Evolutionary conservation across 2,888 invertebrate genomes (phyloP), one percentile per base, ranked within the genome.

Genomic region (Anthophora plumipes): DNA sequence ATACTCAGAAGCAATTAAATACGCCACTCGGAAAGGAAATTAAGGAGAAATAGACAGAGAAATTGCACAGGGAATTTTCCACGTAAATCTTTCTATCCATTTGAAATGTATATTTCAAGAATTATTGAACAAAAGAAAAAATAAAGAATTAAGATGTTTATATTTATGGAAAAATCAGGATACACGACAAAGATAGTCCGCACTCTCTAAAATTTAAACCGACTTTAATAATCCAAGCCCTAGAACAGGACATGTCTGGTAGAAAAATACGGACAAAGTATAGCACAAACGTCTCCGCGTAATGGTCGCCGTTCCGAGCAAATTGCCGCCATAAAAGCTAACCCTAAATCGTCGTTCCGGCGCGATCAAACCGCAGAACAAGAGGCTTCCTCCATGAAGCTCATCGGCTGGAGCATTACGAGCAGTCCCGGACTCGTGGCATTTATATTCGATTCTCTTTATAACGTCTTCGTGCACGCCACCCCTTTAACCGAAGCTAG

Each of bases 401-500:
- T 48, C 54, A 41, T 43, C 55, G 64, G 46, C 20, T 11, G 7
- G 17, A 68, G 43, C 76, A 57, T 68, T 61, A 70, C 69, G 46
- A 52, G 31, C 48, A n/a, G 37, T n/a, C 77, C 31, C 31, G 11
- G 22, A 54, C 70, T 54, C 64, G 41, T n/a, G 52, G 48, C 72
- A 70, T 79, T 83, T 74, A 72, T 71, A 77, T 77, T 77, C 80
- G 71, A 83, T 86, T 83, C 63, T 50, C 57, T 48, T 31, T 31
- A 37, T 57, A 50, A 63, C 55, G 75, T 69, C 52, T 64, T 57
- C 57, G 74, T 74, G 59, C 68, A 64, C 55, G 79, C 63, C 43
- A 60, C 48, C 46, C 55, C 2, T 48, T 52, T 20, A 64, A 17
- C 3, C 46, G 17, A n/a, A 3, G 4, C n/a, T n/a, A n/a, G 17